Evolutionary conservation across 1,140 invertebrate genomes (phyloP), one percentile per base, ranked within the genome.

Genomic region (Nomia melanderi): DNA sequence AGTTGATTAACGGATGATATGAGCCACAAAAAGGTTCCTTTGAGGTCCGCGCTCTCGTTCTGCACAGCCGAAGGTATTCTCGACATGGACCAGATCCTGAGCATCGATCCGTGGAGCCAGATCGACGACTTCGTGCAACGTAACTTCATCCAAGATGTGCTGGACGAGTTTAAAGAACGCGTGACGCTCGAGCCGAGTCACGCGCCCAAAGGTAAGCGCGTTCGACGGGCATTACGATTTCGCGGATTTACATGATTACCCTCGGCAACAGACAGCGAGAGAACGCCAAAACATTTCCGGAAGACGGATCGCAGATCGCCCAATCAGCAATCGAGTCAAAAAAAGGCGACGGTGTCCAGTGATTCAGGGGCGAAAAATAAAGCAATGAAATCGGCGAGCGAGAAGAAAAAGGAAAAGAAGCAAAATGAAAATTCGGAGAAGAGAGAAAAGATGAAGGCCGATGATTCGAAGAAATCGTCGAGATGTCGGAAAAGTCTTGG

Each of bases 41-140:
- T 44, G 77, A 81, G 79, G 62, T 56, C 79, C 0, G 44, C 66
- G 7, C 44, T 82, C n/a, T 82, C 73, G 0, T 82, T 77, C 27
- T 14, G 14, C 7, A 31, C 29, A 6, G 2, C 1, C 0, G 59
- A 82, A 6, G 80, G 70, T 12, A 7, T 69, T 0, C 31, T 83
- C n/a, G 69, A 82, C 2, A 14, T 83, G 8, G 75, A 73, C 2
- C 44, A 70, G 27, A 41, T 83, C 11, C 9, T 78, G 27, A 1
- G 74, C 50, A 29, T 41, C 0, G 23, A 64, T 27, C 44, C 56
- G 5, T 70, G 57, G 63, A 54, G 50, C 8, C 7, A 78, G 14
- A 20, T 78, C 2, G 12, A 82, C 23, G 6, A 56, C 20, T 70
- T 78, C 33, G 29, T 67, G 17, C 25, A 31, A 11, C 9, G 5